phyloP scores from a whole-genome alignment of 2,797 vertebrate genomes.

The Odontamblyopus lacepedii region DNA sequence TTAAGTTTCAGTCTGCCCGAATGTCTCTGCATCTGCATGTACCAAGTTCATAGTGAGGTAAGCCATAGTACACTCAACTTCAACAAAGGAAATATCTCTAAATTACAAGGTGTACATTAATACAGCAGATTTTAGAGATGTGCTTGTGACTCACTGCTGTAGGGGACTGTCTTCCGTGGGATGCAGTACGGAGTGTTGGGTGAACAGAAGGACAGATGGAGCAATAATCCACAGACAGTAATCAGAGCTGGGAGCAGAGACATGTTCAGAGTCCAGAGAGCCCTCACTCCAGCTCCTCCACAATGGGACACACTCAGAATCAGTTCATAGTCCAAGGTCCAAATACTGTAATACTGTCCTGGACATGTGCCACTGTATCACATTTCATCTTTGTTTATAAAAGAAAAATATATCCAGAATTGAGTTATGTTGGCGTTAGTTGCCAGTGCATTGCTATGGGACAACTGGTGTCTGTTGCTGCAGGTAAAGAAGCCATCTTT shows the following conservation, averaged over 20 bases:
- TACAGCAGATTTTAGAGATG: too few species aligned
- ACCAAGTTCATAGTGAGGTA: too few species aligned
- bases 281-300: conserved; percentile 51
- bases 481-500: conserved; percentile 61
- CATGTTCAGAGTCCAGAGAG: conserved; percentile 67
- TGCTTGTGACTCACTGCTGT: conserved; percentile 64
- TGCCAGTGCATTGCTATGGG: conserved; percentile 63
- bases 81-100: background rate
- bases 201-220: conserved; percentile 43
- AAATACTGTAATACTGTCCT: conserved; percentile 17
- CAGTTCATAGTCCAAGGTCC: conserved; percentile 48
- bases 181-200: conserved; percentile 42
- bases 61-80: background rate
- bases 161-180: conserved; percentile 75
- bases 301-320: conserved; percentile 44
- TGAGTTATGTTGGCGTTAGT: conserved; percentile 62
- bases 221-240: conserved; percentile 64
- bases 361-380: conserved; percentile 23
- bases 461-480: conserved; percentile 51
- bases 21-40: background rate
- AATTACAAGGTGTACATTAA: too few species aligned
- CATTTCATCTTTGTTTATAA: conserved; percentile 18
- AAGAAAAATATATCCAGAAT: background rate
- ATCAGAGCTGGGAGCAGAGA: conserved; percentile 57
- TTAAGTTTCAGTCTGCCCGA: background rate